Percentiles rank a stretch among this genome's conserved stretches.
phyloP scores from a whole-genome alignment of 2,797 vertebrate genomes.

The Eidolon dupreanum region DNA sequence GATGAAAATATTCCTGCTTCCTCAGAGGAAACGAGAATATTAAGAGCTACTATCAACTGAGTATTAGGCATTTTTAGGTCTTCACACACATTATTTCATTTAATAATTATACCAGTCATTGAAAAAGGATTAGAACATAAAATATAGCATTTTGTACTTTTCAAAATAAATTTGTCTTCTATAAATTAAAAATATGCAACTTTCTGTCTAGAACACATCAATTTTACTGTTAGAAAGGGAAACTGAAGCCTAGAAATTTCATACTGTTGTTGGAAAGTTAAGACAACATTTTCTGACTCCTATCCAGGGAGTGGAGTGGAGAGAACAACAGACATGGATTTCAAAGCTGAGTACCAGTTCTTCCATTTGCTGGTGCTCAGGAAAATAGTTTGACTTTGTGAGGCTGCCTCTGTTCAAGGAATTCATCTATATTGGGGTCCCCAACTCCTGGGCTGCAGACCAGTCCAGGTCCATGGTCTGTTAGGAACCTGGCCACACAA shows the following conservation, averaged over 20 bases:
- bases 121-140: neutral
- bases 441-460: too few relatives aligned
- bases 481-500: too few relatives aligned
- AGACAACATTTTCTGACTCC: neutral
- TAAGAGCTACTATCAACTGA: neutral
- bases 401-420: neutral
- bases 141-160: neutral
- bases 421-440: neutral
- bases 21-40: neutral
- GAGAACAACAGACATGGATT: neutral
- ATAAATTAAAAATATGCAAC: neutral
- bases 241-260: neutral
- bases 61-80: neutral
- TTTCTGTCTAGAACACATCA: neutral
- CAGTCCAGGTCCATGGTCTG: too few relatives aligned
- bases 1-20: neutral
- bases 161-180: neutral
- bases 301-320: neutral
- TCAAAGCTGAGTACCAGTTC: neutral
- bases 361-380: neutral
- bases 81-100: neutral
- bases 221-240: neutral
- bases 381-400: neutral
- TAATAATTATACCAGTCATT: neutral
- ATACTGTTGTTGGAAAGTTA: neutral